phyloP scores from a whole-genome alignment of 2,888 invertebrate genomes.

The Andrena flavipes region DNA sequence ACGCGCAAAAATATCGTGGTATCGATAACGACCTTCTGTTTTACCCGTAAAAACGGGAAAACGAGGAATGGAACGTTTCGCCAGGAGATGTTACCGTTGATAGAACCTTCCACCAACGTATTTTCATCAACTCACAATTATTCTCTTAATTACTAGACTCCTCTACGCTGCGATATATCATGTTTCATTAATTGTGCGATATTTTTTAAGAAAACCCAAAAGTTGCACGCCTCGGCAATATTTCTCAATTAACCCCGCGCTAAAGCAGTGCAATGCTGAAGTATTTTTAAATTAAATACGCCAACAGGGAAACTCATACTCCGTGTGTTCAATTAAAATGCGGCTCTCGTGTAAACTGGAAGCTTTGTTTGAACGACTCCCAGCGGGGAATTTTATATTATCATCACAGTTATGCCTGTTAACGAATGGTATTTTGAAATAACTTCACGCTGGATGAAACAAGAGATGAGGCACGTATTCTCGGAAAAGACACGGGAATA shows the following conservation, averaged over 20 bases:
- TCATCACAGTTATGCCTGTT: neutral
- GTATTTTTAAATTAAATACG: slow-evolving; percentile 2
- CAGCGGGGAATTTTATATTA: slow-evolving; percentile 18
- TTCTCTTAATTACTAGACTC: no score
- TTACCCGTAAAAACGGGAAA: no score
- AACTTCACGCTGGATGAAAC: neutral
- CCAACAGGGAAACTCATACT: neutral
- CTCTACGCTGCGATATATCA: no score
- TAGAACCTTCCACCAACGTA: no score
- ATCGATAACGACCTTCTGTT: no score
- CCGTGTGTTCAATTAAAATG: neutral
- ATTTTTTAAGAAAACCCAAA: neutral
- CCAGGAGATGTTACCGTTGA: no score
- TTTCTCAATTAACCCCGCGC: neutral
- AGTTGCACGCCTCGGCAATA: neutral
- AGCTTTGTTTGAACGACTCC: slow-evolving; percentile 1
- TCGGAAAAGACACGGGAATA: neutral
- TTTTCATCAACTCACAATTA: no score
- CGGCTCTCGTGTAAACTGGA: slow-evolving; percentile 2
- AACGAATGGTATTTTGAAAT: neutral
- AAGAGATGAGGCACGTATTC: neutral
- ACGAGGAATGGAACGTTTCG: no score
- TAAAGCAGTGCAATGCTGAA: neutral
- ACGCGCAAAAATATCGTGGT: neutral
- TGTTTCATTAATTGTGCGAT: no score